Conservation (phyloP, 2,113 vertebrate genomes). For the Polypterus bichir region DNA sequence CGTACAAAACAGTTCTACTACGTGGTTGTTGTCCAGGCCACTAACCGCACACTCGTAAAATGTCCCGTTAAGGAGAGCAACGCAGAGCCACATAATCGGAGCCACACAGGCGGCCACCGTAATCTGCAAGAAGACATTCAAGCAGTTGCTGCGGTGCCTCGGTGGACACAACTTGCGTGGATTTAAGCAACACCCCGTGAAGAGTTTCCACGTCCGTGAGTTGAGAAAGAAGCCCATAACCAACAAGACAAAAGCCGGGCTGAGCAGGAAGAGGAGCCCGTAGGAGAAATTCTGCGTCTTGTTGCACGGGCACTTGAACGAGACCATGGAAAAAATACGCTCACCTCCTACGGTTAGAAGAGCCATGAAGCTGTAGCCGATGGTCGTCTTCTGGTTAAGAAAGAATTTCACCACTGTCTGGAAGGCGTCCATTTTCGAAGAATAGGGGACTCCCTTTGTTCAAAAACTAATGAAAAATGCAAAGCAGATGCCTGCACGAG, state of each 20-base stretch:
- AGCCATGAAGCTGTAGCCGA: slow-evolving; percentile 84
- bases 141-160: slow-evolving; percentile 35
- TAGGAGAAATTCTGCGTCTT: slow-evolving; percentile 61
- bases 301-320: slow-evolving; percentile 87
- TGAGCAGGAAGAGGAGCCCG: slow-evolving; percentile 69
- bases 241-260: slow-evolving; percentile 69
- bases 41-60: slow-evolving; percentile 88
- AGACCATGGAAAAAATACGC: slow-evolving; percentile 70
- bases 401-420: slow-evolving; percentile 63
- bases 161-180: slow-evolving; percentile 44
- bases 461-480: too few relatives aligned
- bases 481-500: too few relatives aligned
- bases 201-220: slow-evolving; percentile 65
- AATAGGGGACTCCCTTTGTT: too few relatives aligned
- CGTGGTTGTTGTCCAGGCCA: slow-evolving; percentile 48
- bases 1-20: slow-evolving; percentile 56
- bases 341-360: slow-evolving; percentile 75
- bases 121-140: slow-evolving; percentile 28
- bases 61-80: slow-evolving; percentile 79
- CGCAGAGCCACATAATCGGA: slow-evolving; percentile 81
- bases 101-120: slow-evolving; percentile 52
- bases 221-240: slow-evolving; percentile 68
- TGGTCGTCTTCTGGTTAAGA: slow-evolving; percentile 64
- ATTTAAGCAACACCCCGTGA: slow-evolving; percentile 75
- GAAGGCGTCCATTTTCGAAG: slow-evolving; percentile 62